phyloP scores from a whole-genome alignment of 2,888 invertebrate genomes.

The Eueremaeus valkanovi region DNA sequence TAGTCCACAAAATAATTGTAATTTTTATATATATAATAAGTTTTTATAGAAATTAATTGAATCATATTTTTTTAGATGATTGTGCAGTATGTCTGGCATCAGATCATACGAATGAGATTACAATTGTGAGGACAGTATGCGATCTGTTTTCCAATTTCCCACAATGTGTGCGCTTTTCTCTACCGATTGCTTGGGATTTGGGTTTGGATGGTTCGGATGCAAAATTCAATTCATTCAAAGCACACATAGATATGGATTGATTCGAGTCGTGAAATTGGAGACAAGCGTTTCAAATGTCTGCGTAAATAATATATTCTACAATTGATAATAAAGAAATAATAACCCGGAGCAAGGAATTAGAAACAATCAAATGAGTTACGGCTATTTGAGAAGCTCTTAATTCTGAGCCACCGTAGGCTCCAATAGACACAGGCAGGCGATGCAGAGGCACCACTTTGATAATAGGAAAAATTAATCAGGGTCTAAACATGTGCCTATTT shows the following conservation, averaged over 20 bases:
- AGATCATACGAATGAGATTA: not conserved
- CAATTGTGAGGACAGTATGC: not conserved
- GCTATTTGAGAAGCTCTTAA: conserved; percentile 8
- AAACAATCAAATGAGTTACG: conserved; percentile 7
- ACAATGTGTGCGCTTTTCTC: not conserved
- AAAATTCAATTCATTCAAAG: not conserved
- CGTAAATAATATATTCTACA: conserved; percentile 14
- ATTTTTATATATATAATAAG: not conserved
- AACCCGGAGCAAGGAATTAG: conserved; percentile 4
- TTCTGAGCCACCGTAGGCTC: not conserved
- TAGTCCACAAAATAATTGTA: too few species aligned
- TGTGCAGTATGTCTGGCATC: not conserved
- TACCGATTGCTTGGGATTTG: not conserved
- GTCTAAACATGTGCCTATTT: conserved; percentile 16
- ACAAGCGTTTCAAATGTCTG: not conserved
- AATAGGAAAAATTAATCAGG: conserved; percentile 22
- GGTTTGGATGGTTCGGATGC: not conserved
- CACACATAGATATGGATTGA: not conserved
- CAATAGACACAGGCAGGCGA: too few species aligned
- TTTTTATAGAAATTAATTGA: not conserved
- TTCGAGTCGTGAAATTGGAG: not conserved
- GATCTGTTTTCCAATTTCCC: not conserved
- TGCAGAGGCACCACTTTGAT: not conserved
- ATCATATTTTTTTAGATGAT: not conserved
- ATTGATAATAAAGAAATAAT: conserved; percentile 21